Percentiles rank a stretch among this genome's conserved stretches.
Evolutionary conservation across 2,113 vertebrate genomes (phyloP).

Genomic region (Pristiophorus japonicus): DNA sequence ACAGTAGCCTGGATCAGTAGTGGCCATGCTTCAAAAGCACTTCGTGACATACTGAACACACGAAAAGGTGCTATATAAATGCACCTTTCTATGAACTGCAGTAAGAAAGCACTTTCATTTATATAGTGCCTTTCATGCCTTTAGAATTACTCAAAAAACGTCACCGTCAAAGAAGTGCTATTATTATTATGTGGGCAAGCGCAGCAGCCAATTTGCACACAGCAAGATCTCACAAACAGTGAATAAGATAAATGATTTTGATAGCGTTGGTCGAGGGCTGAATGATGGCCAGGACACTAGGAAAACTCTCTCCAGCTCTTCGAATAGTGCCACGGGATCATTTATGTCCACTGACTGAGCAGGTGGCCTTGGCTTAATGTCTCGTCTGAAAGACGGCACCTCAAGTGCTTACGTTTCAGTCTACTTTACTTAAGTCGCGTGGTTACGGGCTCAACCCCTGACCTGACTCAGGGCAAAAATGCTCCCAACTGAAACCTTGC

Average conservation of each 20-base stretch:
- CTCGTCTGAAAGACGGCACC: background rate
- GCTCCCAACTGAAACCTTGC: background rate
- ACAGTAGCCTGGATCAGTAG: no score
- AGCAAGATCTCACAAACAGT: background rate
- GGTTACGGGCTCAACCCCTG: background rate
- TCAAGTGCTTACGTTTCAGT: background rate
- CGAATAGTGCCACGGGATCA: background rate
- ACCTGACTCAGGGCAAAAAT: background rate
- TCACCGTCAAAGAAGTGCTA: background rate
- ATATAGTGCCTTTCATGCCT: background rate
- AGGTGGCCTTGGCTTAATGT: background rate
- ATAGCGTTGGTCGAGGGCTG: no score
- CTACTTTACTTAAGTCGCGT: background rate
- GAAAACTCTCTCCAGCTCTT: background rate
- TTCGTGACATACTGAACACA: no score
- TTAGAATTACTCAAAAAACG: background rate
- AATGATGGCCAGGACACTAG: background rate
- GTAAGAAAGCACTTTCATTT: background rate
- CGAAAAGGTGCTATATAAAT: background rate
- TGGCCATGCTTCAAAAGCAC: no score
- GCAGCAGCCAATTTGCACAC: background rate
- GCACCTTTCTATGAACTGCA: background rate
- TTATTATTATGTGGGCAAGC: background rate
- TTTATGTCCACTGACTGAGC: background rate
- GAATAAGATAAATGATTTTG: background rate